Conservation (phyloP, 2,797 vertebrate species). For the Gadopsis bispinosus region DNA sequence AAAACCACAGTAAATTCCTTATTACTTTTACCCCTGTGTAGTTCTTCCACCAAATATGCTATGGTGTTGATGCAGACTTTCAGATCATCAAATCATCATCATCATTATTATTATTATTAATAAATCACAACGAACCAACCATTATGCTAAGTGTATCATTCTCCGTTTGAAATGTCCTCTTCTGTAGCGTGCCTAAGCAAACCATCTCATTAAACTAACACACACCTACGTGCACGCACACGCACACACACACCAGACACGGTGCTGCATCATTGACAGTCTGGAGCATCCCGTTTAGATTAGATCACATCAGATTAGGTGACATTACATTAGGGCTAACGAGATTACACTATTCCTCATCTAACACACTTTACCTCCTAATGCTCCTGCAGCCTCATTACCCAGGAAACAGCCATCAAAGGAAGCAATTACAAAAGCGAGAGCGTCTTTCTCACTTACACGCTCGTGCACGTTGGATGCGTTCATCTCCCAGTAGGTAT, state of each 20-base stretch:
- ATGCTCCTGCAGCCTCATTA: constrained; percentile 69
- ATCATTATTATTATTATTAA: constrained; percentile 13
- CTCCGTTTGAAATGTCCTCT: constrained; percentile 34
- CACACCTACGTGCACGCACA: not conserved
- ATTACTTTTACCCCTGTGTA: not conserved
- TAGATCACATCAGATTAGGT: constrained; percentile 74
- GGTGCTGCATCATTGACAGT: constrained; percentile 52
- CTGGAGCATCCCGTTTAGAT: constrained; percentile 62
- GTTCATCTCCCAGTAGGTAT: constrained; percentile 56
- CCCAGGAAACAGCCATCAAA: constrained; percentile 60
- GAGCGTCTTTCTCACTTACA: constrained; percentile 43
- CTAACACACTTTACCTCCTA: constrained; percentile 64
- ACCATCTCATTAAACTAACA: constrained; percentile 39
- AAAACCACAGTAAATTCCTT: not conserved
- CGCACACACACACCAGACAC: constrained; percentile 10
- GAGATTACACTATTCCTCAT: constrained; percentile 74
- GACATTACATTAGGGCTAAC: constrained; percentile 74
- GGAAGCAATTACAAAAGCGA: constrained; percentile 59
- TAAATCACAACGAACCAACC: constrained; percentile 17
- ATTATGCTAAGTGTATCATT: constrained; percentile 8
- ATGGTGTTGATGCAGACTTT: not conserved
- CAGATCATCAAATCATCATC: constrained; percentile 20
- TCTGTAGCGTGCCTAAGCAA: constrained; percentile 16
- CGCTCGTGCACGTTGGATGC: constrained; percentile 19
- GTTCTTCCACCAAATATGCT: not conserved